Evolutionary conservation across 2,113 vertebrate genomes (phyloP).

Genomic region (Microtus oregoni): DNA sequence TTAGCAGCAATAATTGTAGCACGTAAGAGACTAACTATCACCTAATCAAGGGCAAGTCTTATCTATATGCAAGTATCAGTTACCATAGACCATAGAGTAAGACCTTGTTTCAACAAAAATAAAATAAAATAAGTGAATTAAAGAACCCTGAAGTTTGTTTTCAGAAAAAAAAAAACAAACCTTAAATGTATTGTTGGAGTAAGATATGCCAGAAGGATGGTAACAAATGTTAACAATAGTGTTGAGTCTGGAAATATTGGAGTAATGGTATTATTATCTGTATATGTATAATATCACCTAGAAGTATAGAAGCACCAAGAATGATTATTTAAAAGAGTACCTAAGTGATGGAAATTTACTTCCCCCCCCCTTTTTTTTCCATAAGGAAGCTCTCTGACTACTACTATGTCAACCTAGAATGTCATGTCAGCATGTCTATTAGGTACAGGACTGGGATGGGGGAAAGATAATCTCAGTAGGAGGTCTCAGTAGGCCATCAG

Average conservation of each 20-base stretch:
- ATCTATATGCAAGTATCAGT: not conserved
- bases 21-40: not conserved
- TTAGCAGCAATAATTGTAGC: not conserved
- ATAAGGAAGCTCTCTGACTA: not conserved
- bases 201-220: not conserved
- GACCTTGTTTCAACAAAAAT: not conserved
- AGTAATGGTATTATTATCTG: not conserved
- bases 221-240: not conserved
- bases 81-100: not conserved
- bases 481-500: not conserved
- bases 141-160: not conserved
- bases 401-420: not conserved
- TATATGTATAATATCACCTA: not conserved
- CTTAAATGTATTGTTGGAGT: not conserved
- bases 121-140: not conserved
- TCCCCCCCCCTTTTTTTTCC: rapidly evolving
- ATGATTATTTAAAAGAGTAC: not conserved
- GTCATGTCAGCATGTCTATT: not conserved
- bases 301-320: not conserved
- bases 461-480: not conserved
- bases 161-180: not conserved
- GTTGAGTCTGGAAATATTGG: not conserved
- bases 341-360: not conserved
- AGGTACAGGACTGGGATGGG: too few relatives aligned
- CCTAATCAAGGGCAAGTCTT: not conserved